Evolutionary conservation across 2,797 vertebrate genomes (phyloP), one percentile per base, ranked within the genome.

Genomic region (Okamejei kenojei): DNA sequence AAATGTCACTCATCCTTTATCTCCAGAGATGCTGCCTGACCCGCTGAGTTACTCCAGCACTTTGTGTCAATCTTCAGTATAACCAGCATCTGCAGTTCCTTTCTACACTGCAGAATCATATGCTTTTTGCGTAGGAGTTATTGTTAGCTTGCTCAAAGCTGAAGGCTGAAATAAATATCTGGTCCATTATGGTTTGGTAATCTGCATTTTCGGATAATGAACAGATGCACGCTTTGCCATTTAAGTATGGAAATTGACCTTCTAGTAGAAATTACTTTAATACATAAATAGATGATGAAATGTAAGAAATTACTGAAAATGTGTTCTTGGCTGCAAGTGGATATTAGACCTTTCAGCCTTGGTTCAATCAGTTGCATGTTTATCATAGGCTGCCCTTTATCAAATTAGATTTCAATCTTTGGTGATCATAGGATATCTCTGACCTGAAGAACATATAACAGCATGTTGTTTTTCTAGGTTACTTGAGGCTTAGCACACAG

Each of bases 381-480:
- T 63, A 63, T 88, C 29, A 17, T 21, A 35, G 63, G 17, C n/a
- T 21, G 63, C 63, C 26, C 63, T 65, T 65, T 88, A 68, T 68
- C 29, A 88, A 88, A 32, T 74, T 88, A 65, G n/a, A 17, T 32
- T 32, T 88, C n/a, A 88, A 65, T 9, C 84, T 88, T 88, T 88
- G 84, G 17, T 88, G 63, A 65, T 65, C 19, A 88, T 88, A 29
- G 63, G n/a, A 68, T 35, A 88, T 35, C 35, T 88, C 65, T 88
- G 63, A 88, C 61, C 63, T 88, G n/a, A 88, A 35, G 29, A 68
- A 68, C 84, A 35, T 88, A 35, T 21, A 32, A 88, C 84, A 88
- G 32, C 84, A 88, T 68, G 61, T 88, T 88, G 84, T 68, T 88
- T 88, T 88, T 88, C n/a, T 88, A 68, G n/a, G 84, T 88, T 88